A percentile compares a stretch with the other conserved stretches of the same genome.
These are phyloP conservation scores for Leucopsar rothschildi DNA, from an alignment of 2,113 vertebrate species.

Conservation along the genomic window DNA sequence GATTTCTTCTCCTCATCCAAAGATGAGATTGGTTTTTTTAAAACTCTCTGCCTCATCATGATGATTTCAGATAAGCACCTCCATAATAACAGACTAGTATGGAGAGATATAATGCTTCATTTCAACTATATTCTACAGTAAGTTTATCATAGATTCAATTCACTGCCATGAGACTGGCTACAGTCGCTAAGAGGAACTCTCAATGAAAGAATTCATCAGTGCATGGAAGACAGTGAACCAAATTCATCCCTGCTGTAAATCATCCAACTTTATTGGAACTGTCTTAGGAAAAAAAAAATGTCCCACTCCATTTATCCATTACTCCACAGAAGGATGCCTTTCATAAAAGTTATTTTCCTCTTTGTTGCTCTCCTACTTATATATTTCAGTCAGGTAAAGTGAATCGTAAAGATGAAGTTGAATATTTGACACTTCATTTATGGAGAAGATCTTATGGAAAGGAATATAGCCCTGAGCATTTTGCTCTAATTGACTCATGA, in stretches of 20 bases:
- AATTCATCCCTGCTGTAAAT: slow-evolving; percentile 38
- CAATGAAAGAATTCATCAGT: slow-evolving; percentile 33
- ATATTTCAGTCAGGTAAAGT: background rate
- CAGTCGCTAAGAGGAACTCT: slow-evolving; percentile 13
- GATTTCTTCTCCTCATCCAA: slow-evolving; percentile 40
- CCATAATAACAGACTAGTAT: slow-evolving; percentile 18
- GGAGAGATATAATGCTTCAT: slow-evolving; percentile 48
- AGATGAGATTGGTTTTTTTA: slow-evolving; percentile 14
- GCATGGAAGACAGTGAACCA: slow-evolving; percentile 25
- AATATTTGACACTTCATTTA: background rate
- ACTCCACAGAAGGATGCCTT: slow-evolving; percentile 13
- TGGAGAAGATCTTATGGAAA: background rate
- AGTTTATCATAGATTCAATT: slow-evolving; percentile 32
- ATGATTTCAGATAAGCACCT: slow-evolving; percentile 49
- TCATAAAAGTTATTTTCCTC: slow-evolving; percentile 58
- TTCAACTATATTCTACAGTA: slow-evolving; percentile 29
- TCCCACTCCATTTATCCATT: slow-evolving; percentile 9
- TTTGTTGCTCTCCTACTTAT: slow-evolving; percentile 44
- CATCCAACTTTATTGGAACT: background rate
- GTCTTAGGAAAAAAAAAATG: background rate
- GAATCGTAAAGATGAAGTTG: background rate
- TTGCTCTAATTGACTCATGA: background rate
- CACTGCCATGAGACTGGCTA: background rate
- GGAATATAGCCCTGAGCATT: background rate
- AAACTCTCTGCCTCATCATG: background rate